Evolutionary conservation across 2,888 invertebrate genomes (phyloP).

Genomic region (Leucoptera coffeella): DNA sequence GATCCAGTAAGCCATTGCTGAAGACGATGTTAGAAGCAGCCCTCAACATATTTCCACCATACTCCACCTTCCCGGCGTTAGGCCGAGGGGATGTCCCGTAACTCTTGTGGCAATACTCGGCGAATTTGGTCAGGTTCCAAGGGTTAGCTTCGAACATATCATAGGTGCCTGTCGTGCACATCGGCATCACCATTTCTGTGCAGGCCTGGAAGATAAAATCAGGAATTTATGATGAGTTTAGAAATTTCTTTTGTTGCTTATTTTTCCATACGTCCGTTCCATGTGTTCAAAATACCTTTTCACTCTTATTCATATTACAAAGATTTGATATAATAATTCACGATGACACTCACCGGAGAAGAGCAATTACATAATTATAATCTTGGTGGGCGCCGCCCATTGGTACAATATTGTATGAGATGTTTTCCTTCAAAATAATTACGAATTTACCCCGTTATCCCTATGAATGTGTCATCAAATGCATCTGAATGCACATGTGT

Average conservation of each 20-base stretch:
- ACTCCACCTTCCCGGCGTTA: constrained; percentile 64
- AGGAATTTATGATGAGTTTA: too few species aligned
- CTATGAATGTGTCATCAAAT: neutral
- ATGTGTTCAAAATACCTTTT: too few species aligned
- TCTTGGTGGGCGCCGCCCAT: too few species aligned
- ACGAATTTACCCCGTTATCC: neutral
- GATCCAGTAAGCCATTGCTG: constrained; percentile 82
- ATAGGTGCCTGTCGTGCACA: constrained; percentile 67
- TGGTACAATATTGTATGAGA: too few species aligned
- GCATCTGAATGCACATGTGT: too few species aligned
- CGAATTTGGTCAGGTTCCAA: constrained; percentile 67
- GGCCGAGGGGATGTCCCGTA: constrained; percentile 64
- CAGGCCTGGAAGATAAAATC: constrained; percentile 71
- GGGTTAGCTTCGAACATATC: constrained; percentile 77
- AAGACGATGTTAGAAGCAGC: constrained; percentile 67
- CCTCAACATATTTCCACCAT: constrained; percentile 72
- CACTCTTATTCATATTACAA: too few species aligned
- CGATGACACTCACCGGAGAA: too few species aligned
- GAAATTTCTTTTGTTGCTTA: too few species aligned
- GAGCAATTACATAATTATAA: too few species aligned
- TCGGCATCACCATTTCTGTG: constrained; percentile 96
- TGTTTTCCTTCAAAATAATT: too few species aligned
- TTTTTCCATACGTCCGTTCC: too few species aligned
- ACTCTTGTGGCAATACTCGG: constrained; percentile 61
- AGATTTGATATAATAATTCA: too few species aligned